Conservation (phyloP, 2,113 vertebrate species). For the Silurus glanis region DNA sequence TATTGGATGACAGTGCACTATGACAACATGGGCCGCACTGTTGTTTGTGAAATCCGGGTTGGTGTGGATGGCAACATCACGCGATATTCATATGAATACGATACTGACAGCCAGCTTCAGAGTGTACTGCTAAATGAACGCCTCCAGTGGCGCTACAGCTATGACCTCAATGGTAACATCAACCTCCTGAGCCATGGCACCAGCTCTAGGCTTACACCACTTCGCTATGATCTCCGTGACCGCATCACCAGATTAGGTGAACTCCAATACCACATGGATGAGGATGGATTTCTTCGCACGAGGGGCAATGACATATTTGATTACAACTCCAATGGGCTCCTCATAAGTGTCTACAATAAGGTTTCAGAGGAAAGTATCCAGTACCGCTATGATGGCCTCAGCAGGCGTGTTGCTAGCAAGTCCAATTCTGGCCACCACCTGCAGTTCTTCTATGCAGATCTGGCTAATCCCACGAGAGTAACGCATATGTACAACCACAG, state of each 20-base stretch:
- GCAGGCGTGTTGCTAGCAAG: constrained; percentile 87
- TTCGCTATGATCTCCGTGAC: constrained; percentile 91
- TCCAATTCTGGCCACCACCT: constrained; percentile 85
- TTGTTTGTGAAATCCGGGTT: constrained; percentile 88
- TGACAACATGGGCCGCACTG: constrained; percentile 86
- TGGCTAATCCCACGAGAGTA: constrained; percentile 88
- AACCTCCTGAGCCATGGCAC: constrained; percentile 94
- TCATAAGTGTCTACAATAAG: constrained; percentile 84
- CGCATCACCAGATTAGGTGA: constrained; percentile 93
- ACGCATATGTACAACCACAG: constrained; percentile 95
- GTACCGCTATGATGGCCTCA: constrained; percentile 92
- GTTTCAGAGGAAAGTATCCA: constrained; percentile 81
- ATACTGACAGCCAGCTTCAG: constrained; percentile 93
- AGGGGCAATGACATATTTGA: constrained; percentile 90
- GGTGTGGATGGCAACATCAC: constrained; percentile 95
- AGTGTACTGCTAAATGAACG: constrained; percentile 92
- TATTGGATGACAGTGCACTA: constrained; percentile 99
- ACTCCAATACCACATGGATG: constrained; percentile 91
- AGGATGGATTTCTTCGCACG: constrained; percentile 91
- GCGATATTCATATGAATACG: constrained; percentile 91
- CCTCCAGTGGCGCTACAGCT: constrained; percentile 96
- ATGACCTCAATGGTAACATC: constrained; percentile 96
- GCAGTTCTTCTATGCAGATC: constrained; percentile 96
- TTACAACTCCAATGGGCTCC: constrained; percentile 91
- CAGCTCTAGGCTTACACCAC: constrained; percentile 86